phyloP scores from a whole-genome alignment of 2,797 vertebrate species.

The Oreonectes daqikongensis region DNA sequence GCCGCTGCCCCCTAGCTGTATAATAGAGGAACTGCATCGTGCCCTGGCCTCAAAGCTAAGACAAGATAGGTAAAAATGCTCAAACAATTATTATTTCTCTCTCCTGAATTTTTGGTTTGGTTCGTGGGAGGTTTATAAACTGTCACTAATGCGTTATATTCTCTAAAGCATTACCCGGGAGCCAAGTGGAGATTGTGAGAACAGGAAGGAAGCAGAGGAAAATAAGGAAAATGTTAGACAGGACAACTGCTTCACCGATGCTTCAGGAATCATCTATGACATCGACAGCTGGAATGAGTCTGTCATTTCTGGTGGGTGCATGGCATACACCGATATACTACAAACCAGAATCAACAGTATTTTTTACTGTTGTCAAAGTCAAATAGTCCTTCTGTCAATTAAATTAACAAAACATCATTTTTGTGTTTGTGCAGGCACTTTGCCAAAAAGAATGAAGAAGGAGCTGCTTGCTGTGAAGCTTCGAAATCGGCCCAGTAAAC shows the following conservation, averaged over 20 bases:
- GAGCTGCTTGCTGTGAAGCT: slow-evolving; percentile 93
- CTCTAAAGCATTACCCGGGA: slow-evolving; percentile 76
- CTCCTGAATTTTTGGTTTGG: background rate
- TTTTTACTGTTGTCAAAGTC: too few species aligned
- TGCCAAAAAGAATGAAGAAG: slow-evolving; percentile 92
- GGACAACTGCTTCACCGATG: slow-evolving; percentile 86
- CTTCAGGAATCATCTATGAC: slow-evolving; percentile 87
- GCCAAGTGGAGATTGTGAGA: slow-evolving; percentile 71
- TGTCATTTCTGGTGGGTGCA: slow-evolving; percentile 86
- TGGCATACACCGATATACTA: background rate
- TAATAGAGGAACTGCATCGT: slow-evolving; percentile 96
- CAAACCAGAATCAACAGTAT: too few species aligned
- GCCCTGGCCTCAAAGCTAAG: slow-evolving; percentile 94
- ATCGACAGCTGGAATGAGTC: slow-evolving; percentile 91
- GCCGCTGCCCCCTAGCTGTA: slow-evolving; percentile 94
- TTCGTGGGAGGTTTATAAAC: background rate
- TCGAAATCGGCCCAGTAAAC: slow-evolving; percentile 92
- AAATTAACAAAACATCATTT: too few species aligned
- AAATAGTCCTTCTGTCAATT: too few species aligned
- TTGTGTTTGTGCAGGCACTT: slow-evolving; percentile 88
- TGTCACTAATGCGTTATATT: background rate
- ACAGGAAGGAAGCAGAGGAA: slow-evolving; percentile 90
- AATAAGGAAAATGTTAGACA: slow-evolving; percentile 95
- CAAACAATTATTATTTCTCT: background rate
- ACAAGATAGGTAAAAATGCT: slow-evolving; percentile 85